phyloP scores from a whole-genome alignment of 2,888 invertebrate species.

The Eupithecia subfuscata region DNA sequence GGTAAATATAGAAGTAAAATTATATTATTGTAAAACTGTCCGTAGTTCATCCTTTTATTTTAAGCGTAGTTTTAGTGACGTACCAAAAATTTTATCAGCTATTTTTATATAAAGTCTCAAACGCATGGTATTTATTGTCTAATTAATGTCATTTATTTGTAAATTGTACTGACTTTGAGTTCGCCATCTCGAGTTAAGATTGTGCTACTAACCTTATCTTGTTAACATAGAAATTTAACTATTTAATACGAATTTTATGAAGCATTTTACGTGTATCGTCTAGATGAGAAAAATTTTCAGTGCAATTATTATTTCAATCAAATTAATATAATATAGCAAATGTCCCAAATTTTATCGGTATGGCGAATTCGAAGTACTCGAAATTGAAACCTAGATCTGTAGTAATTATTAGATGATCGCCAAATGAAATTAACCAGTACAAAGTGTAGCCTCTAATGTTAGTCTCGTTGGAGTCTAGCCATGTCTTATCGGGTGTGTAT shows the following conservation, averaged over 20 bases:
- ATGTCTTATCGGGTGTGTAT: slow-evolving; percentile 65
- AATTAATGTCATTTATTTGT: slow-evolving; percentile 39
- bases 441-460: slow-evolving; percentile 67
- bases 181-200: slow-evolving; percentile 14
- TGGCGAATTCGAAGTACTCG: slow-evolving; percentile 25
- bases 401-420: slow-evolving; percentile 54
- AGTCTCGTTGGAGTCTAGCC: slow-evolving; percentile 60
- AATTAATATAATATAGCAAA: background rate
- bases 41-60: slow-evolving; percentile 53
- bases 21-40: slow-evolving; percentile 47
- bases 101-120: slow-evolving; percentile 68
- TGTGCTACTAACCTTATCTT: background rate
- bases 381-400: slow-evolving; percentile 38
- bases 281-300: background rate
- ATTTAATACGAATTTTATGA: background rate
- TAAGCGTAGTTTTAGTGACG: slow-evolving; percentile 56
- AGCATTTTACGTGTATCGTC: background rate
- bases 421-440: slow-evolving; percentile 77
- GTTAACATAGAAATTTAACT: background rate
- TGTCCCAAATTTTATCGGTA: slow-evolving; percentile 16
- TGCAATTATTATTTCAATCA: background rate
- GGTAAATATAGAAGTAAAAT: background rate
- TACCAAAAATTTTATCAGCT: slow-evolving; percentile 73
- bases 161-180: slow-evolving; percentile 47
- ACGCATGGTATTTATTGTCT: slow-evolving; percentile 54